Percentiles rank a stretch among this genome's conserved stretches.
phyloP scores from a whole-genome alignment of 1,140 invertebrate species.

The Drosophila ironensis region DNA sequence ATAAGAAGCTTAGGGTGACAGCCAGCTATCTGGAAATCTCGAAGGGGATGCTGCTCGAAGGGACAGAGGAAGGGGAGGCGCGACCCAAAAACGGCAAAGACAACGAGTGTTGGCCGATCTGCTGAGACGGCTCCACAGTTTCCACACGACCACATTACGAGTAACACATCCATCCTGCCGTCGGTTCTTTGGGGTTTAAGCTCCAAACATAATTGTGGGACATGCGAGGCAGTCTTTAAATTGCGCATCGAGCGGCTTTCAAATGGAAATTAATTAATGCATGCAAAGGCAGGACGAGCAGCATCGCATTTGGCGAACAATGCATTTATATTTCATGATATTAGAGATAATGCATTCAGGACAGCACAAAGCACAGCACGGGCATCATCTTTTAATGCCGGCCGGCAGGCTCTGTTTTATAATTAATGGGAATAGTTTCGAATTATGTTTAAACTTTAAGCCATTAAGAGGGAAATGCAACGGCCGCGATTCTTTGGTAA shows the following conservation, averaged over 20 bases:
- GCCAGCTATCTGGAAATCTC: not conserved
- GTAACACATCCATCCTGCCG: slow-evolving; percentile 15
- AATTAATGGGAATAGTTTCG: not conserved
- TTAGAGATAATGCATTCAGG: not conserved
- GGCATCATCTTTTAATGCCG: not conserved
- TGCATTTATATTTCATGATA: not conserved
- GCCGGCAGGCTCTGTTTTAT: too few relatives aligned
- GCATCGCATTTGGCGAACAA: not conserved
- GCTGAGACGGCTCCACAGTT: slow-evolving; percentile 7
- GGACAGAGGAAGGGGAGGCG: not conserved
- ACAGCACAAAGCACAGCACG: not conserved
- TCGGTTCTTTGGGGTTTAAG: too few relatives aligned
- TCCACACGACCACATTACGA: slow-evolving; percentile 20
- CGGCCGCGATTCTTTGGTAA: too few relatives aligned
- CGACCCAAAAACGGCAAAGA: too few relatives aligned
- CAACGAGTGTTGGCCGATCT: too few relatives aligned
- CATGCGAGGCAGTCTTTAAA: too few relatives aligned
- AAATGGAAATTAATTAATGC: not conserved
- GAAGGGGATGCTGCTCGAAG: not conserved
- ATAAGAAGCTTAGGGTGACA: slow-evolving; percentile 34
- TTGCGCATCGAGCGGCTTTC: not conserved
- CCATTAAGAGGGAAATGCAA: too few relatives aligned
- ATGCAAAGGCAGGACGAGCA: not conserved
- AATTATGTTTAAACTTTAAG: too few relatives aligned
- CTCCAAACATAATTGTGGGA: too few relatives aligned